Evolutionary conservation across 2,113 vertebrate genomes (phyloP).

Genomic region (Machaerirhynchus nigripectus): DNA sequence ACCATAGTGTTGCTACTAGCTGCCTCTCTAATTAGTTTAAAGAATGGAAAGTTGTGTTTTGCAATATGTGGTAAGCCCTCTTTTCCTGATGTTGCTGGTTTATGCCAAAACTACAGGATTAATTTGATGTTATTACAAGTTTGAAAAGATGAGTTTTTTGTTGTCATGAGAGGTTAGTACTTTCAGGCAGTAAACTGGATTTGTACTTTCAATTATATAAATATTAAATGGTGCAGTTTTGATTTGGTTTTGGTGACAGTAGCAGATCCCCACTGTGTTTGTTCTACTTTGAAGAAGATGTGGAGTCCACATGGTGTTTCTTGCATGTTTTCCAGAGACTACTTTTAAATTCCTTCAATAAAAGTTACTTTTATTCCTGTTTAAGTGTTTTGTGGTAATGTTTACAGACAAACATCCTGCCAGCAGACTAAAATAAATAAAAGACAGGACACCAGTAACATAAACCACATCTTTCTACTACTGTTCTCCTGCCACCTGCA

Average conservation of each 20-base stretch:
- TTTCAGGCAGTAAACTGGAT: constrained; percentile 45
- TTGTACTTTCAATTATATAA: constrained; percentile 61
- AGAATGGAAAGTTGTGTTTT: constrained; percentile 71
- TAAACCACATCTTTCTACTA: constrained; percentile 18
- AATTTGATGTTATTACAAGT: constrained; percentile 31
- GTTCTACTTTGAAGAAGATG: constrained; percentile 52
- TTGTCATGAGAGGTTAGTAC: constrained; percentile 22
- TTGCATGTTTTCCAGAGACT: constrained; percentile 56
- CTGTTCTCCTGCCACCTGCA: constrained; percentile 3
- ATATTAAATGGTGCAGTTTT: constrained; percentile 55
- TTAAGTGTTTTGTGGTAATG: constrained; percentile 54
- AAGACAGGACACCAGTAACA: constrained; percentile 20
- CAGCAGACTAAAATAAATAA: constrained; percentile 40
- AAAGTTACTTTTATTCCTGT: constrained; percentile 59
- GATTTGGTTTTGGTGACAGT: constrained; percentile 52
- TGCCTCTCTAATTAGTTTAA: constrained; percentile 78
- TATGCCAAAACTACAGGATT: constrained; percentile 37
- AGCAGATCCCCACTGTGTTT: constrained; percentile 40
- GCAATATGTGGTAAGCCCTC: constrained; percentile 61
- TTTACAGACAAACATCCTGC: constrained; percentile 65
- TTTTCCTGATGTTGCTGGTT: constrained; percentile 30
- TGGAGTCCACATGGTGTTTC: constrained; percentile 54
- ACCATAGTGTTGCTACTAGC: constrained; percentile 70
- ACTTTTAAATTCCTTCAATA: constrained; percentile 63
- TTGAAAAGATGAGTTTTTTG: constrained; percentile 15